Conservation (phyloP, 2,113 vertebrate genomes). For the Neolamprologus tretocephalus region DNA sequence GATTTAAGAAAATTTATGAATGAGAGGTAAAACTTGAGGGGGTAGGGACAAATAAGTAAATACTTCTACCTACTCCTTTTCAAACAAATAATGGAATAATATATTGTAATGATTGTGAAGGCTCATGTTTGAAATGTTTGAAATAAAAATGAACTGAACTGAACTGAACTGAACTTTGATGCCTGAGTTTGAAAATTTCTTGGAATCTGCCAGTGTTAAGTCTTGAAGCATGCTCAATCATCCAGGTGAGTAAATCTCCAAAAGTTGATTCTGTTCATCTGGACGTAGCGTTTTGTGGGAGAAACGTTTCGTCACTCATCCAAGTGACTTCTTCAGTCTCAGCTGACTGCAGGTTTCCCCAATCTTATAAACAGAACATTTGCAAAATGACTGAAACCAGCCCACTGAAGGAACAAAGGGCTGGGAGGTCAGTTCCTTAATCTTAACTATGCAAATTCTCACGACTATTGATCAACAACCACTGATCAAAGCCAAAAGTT, state of each 20-base stretch:
- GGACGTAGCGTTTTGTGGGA: background rate
- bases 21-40: no score
- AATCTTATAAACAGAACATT: background rate
- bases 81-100: no score
- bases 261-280: background rate
- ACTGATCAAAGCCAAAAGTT: background rate
- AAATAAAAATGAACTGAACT: no score
- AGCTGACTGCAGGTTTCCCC: fast-evolving
- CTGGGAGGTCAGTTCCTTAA: background rate
- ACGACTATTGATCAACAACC: background rate
- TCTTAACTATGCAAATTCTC: background rate
- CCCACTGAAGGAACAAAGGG: background rate
- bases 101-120: no score
- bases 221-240: background rate
- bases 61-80: no score
- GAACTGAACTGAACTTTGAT: no score
- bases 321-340: background rate
- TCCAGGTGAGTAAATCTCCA: background rate
- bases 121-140: no score
- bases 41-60: no score
- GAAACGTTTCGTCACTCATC: background rate
- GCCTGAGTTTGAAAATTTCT: fast-evolving
- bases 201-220: background rate
- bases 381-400: background rate
- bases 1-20: no score